Evolutionary conservation across 2,113 vertebrate genomes (phyloP).

Genomic region (Malurus melanocephalus): DNA sequence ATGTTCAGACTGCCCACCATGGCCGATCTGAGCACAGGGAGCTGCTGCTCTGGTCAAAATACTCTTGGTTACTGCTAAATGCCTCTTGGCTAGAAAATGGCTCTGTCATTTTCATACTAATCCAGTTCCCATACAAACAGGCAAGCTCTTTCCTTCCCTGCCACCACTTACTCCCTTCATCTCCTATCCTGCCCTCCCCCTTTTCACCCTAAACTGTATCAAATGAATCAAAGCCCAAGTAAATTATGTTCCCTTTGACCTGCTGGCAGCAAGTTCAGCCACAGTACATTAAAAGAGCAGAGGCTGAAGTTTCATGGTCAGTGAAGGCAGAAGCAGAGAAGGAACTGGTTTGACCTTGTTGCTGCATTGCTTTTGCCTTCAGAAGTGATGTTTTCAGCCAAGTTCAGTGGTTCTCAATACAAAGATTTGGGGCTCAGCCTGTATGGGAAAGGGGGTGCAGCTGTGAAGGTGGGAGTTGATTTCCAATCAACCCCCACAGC

Average conservation of each 20-base stretch:
- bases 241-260: slow-evolving; percentile 78
- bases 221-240: slow-evolving; percentile 89
- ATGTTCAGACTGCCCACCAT: background rate
- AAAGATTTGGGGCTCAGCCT: background rate
- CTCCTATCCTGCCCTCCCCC: slow-evolving; percentile 24
- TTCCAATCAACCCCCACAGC: background rate
- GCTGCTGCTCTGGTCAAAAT: background rate
- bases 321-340: background rate
- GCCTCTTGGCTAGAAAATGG: slow-evolving; percentile 37
- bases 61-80: background rate
- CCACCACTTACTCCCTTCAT: slow-evolving; percentile 42
- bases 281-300: slow-evolving; percentile 51
- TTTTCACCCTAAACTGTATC: slow-evolving; percentile 83
- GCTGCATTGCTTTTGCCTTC: background rate
- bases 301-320: slow-evolving; percentile 59
- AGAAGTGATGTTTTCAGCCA: background rate
- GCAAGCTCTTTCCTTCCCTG: slow-evolving; percentile 73
- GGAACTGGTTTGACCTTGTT: background rate
- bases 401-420: background rate
- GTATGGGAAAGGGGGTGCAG: background rate
- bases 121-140: slow-evolving; percentile 84
- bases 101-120: slow-evolving; percentile 76
- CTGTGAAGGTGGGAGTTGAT: background rate
- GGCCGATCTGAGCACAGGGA: background rate
- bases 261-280: slow-evolving; percentile 60